These are phyloP conservation scores for Phyllotis vaccarum DNA, from an alignment of 2,797 vertebrate genomes.

Conservation along the genomic window DNA sequence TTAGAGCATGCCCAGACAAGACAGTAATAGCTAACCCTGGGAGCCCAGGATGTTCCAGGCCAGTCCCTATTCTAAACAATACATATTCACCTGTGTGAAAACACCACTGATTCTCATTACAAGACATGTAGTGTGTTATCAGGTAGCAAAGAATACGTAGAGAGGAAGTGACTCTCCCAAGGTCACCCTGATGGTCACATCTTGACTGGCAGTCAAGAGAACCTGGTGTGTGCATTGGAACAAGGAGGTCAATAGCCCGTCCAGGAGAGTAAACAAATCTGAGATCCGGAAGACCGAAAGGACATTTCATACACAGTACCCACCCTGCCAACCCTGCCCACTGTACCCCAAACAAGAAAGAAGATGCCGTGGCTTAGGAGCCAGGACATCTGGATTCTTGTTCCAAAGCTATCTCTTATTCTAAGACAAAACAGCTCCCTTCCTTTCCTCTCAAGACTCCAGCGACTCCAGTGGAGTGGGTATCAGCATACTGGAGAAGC, in stretches of 20 bases:
- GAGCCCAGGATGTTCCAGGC: not conserved
- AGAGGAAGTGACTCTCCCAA: not conserved
- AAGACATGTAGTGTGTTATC: not conserved
- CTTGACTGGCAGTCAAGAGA: not conserved
- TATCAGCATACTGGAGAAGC: not conserved
- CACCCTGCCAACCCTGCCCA: fast-evolving
- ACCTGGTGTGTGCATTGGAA: not conserved
- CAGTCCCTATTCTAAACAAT: not conserved
- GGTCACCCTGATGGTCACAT: not conserved
- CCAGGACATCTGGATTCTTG: not conserved
- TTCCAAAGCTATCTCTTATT: not conserved
- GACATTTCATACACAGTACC: fast-evolving
- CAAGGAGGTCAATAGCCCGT: not conserved
- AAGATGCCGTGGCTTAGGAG: not conserved
- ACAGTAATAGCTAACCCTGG: not conserved
- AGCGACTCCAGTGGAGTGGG: fast-evolving
- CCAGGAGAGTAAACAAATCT: not conserved
- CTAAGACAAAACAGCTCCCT: too few species aligned
- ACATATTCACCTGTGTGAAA: fast-evolving
- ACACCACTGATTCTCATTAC: too few species aligned
- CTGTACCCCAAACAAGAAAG: not conserved
- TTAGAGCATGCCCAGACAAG: not conserved
- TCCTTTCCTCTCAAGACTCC: not conserved
- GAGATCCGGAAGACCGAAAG: not conserved
- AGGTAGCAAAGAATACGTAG: not conserved